Conservation (phyloP, 2,888 invertebrate genomes). For the Cryptocheilus praepositus region DNA sequence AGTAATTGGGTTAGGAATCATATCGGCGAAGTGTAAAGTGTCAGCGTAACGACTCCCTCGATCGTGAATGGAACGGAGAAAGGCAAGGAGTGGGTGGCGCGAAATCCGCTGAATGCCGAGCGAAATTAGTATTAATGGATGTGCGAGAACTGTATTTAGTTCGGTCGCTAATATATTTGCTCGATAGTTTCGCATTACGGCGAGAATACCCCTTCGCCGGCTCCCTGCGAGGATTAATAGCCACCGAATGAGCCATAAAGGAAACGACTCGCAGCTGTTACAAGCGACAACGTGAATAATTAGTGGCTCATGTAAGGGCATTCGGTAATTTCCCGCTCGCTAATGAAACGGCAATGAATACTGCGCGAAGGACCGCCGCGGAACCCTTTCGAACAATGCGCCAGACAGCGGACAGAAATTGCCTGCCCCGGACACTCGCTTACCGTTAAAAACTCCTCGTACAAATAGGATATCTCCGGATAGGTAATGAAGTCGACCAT, state of each 20-base stretch:
- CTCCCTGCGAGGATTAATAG: constrained; percentile 47
- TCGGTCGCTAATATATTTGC: constrained; percentile 40
- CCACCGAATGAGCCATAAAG: constrained; percentile 54
- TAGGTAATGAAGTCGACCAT: constrained; percentile 71
- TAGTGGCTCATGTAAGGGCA: constrained; percentile 33
- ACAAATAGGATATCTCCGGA: constrained; percentile 69
- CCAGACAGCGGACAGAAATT: too few relatives aligned
- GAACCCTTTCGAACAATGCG: too few relatives aligned
- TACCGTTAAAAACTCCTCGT: constrained; percentile 69
- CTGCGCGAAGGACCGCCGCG: too few relatives aligned
- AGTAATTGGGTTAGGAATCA: too few relatives aligned
- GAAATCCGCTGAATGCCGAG: background rate
- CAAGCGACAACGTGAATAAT: constrained; percentile 48
- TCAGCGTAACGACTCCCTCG: too few relatives aligned
- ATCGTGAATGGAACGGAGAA: too few relatives aligned
- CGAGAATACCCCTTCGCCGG: constrained; percentile 38
- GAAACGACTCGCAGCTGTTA: constrained; percentile 58
- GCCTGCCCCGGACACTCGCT: constrained; percentile 5
- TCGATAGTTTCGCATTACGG: constrained; percentile 48
- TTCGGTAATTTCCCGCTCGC: constrained; percentile 50
- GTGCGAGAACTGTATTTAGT: constrained; percentile 28
- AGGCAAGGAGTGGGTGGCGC: too few relatives aligned
- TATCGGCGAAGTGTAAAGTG: too few relatives aligned
- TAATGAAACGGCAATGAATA: constrained; percentile 41
- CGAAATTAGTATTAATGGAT: constrained; percentile 41